These are phyloP conservation scores for Carollia perspicillata DNA, from an alignment of 2,113 vertebrate genomes.

Conservation along the genomic window DNA sequence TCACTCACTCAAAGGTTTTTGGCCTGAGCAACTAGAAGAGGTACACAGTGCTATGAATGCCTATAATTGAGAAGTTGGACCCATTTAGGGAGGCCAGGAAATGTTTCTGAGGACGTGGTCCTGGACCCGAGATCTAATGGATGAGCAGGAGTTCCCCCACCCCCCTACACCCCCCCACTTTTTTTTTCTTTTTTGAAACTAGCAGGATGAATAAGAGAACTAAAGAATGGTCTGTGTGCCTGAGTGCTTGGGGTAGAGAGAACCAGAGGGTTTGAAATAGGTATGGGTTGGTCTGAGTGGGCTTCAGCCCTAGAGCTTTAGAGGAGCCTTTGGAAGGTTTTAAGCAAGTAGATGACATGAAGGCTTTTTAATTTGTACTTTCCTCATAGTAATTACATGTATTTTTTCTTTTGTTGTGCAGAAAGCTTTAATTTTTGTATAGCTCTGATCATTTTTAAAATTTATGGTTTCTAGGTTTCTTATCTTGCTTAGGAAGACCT, in stretches of 20 bases:
- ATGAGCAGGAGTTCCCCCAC: background rate
- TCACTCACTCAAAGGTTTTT: background rate
- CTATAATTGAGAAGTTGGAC: background rate
- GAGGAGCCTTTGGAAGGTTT: background rate
- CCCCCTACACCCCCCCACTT: too few species aligned
- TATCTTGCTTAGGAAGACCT: background rate
- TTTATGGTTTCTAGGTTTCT: background rate
- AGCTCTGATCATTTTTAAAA: background rate
- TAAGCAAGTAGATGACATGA: background rate
- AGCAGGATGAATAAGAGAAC: background rate
- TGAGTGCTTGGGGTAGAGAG: background rate
- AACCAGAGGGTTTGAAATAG: background rate
- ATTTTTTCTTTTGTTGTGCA: background rate
- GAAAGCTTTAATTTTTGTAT: slow-evolving; percentile 30
- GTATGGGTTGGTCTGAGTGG: background rate
- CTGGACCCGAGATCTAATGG: background rate
- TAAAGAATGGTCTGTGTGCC: background rate
- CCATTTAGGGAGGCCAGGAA: background rate
- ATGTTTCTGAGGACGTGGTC: background rate
- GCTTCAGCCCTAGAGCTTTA: background rate
- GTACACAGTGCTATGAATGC: background rate
- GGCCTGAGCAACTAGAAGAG: background rate
- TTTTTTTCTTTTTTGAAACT: background rate
- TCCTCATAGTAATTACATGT: background rate
- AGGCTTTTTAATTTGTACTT: background rate